Percentiles rank a stretch among this genome's conserved stretches.
These are phyloP conservation scores for Hypotaenidia okinawae DNA, from an alignment of 2,797 vertebrate species.

Conservation along the genomic window DNA sequence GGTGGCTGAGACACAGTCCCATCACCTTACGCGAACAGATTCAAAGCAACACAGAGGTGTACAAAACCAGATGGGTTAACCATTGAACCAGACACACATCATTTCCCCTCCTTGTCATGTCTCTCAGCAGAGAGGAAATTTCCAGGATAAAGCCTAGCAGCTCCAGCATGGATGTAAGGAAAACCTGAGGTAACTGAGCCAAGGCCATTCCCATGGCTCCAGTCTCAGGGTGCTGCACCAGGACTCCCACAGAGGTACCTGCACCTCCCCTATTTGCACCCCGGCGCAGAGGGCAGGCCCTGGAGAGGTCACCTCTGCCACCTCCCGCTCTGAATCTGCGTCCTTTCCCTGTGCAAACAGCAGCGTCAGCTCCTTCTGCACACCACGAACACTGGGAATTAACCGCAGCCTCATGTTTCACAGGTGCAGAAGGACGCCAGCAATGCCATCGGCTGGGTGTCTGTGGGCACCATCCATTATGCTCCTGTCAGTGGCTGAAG, in stretches of 20 bases:
- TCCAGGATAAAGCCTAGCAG: background rate
- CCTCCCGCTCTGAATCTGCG: fast-evolving
- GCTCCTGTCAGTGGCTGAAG: background rate
- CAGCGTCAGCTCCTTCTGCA: background rate
- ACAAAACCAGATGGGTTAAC: background rate
- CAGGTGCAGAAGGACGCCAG: background rate
- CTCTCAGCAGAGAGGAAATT: background rate
- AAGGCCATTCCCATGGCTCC: fast-evolving
- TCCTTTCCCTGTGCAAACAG: background rate
- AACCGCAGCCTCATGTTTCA: background rate
- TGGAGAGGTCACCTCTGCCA: background rate
- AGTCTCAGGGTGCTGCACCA: fast-evolving
- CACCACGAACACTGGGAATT: background rate
- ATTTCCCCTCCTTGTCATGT: background rate
- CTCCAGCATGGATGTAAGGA: background rate
- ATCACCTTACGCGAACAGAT: too few species aligned
- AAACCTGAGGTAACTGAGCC: fast-evolving
- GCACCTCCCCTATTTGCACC: background rate
- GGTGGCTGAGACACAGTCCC: background rate
- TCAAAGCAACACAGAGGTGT: background rate
- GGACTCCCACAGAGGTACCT: background rate
- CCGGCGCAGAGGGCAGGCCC: background rate
- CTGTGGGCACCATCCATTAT: background rate
- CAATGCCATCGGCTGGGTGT: background rate
- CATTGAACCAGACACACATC: fast-evolving